phyloP scores from a whole-genome alignment of 2,888 invertebrate species.

The Chloroclystis v-ata region DNA sequence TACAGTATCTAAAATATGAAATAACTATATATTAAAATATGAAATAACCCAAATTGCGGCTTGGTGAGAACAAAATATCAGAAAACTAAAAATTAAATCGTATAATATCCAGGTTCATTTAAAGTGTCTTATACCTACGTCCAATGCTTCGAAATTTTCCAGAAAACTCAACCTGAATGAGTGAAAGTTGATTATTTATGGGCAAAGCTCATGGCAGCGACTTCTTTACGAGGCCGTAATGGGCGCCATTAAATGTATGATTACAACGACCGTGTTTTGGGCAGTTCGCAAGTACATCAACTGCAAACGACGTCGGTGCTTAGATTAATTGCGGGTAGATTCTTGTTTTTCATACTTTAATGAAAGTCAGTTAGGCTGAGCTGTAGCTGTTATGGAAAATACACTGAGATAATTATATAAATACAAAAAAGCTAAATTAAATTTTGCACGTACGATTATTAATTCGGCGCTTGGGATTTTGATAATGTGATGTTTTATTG shows the following conservation, averaged over 20 bases:
- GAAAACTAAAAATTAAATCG: not conserved
- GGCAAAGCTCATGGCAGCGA: slow-evolving; percentile 59
- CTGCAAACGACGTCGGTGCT: slow-evolving; percentile 63
- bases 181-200: slow-evolving; percentile 63
- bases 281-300: slow-evolving; percentile 71
- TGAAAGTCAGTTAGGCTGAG: no score
- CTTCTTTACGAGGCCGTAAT: slow-evolving; percentile 73
- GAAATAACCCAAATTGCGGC: not conserved
- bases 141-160: slow-evolving; percentile 38
- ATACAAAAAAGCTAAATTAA: no score
- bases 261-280: slow-evolving; percentile 63
- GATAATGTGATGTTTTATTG: no score
- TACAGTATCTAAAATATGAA: no score
- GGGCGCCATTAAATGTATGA: slow-evolving; percentile 71
- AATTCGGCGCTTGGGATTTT: no score
- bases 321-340: slow-evolving; percentile 57
- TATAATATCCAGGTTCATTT: slow-evolving; percentile 11
- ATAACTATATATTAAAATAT: no score
- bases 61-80: not conserved
- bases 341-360: slow-evolving; percentile 14
- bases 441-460: no score
- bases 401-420: no score
- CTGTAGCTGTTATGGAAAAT: no score
- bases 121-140: slow-evolving; percentile 24
- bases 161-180: slow-evolving; percentile 42